Evolutionary conservation across 2,113 vertebrate species (phyloP).

Genomic region (Agapornis roseicollis): DNA sequence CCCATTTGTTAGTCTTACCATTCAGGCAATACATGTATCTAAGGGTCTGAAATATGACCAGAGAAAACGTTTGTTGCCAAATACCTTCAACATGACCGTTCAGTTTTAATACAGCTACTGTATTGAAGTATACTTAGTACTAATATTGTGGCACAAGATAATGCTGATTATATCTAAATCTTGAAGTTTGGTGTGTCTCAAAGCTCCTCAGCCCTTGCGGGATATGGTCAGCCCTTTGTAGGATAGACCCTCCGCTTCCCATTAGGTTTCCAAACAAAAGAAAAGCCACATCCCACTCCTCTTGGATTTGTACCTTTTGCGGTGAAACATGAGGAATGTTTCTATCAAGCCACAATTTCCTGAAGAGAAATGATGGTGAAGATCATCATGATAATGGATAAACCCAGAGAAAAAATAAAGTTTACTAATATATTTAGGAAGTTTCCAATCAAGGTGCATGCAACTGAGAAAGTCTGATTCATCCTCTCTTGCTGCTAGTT

Average conservation of each 20-base stretch:
- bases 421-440: background rate
- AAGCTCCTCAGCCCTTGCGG: background rate
- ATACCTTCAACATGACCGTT: rapidly evolving
- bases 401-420: background rate
- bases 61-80: background rate
- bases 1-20: background rate
- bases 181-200: background rate
- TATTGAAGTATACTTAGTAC: background rate
- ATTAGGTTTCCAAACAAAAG: background rate
- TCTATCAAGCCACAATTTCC: background rate
- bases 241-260: background rate
- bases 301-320: background rate
- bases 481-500: background rate
- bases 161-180: background rate
- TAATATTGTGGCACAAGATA: background rate
- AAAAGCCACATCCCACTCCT: background rate
- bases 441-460: background rate
- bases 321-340: background rate
- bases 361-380: background rate
- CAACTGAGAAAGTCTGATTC: background rate
- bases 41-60: background rate
- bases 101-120: background rate
- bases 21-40: background rate
- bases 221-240: background rate
- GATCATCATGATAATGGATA: background rate